A percentile compares a stretch with the other conserved stretches of the same genome.
Conservation (phyloP, 1,140 invertebrate genomes). For the Stegodyphus dumicola region DNA sequence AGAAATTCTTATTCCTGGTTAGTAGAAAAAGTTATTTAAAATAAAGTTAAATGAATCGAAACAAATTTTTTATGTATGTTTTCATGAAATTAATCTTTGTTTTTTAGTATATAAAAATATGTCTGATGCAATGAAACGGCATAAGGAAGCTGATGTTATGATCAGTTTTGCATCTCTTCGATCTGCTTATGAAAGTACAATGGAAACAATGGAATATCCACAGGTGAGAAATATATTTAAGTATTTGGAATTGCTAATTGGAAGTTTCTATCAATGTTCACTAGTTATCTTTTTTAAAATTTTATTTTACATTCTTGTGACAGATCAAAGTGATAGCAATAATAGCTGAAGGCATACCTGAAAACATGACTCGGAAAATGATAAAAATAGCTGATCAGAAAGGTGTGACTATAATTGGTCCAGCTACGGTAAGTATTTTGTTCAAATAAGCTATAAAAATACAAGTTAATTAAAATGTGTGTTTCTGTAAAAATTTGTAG, state of each 20-base stretch:
- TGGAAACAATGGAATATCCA: constrained; percentile 91
- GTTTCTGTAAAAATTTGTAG: too few relatives aligned
- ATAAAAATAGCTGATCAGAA: constrained; percentile 87
- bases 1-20: constrained; percentile 87
- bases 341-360: constrained; percentile 98
- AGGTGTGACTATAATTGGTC: constrained; percentile 88
- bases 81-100: constrained; percentile 62
- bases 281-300: background rate
- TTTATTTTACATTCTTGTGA: constrained; percentile 1
- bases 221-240: constrained; percentile 72
- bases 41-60: background rate
- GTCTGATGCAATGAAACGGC: constrained; percentile 95
- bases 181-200: constrained; percentile 96
- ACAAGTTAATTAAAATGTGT: too few relatives aligned
- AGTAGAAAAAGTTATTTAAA: background rate
- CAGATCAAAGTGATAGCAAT: constrained; percentile 96
- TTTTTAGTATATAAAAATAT: constrained; percentile 95
- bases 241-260: background rate
- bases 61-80: background rate
- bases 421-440: constrained; percentile 88
- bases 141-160: constrained; percentile 94
- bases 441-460: too few relatives aligned
- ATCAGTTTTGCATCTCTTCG: constrained; percentile 99
- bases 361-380: constrained; percentile 96
- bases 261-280: background rate